These are phyloP conservation scores for Alethe castanea DNA, from an alignment of 2,113 vertebrate species.

Conservation along the genomic window DNA sequence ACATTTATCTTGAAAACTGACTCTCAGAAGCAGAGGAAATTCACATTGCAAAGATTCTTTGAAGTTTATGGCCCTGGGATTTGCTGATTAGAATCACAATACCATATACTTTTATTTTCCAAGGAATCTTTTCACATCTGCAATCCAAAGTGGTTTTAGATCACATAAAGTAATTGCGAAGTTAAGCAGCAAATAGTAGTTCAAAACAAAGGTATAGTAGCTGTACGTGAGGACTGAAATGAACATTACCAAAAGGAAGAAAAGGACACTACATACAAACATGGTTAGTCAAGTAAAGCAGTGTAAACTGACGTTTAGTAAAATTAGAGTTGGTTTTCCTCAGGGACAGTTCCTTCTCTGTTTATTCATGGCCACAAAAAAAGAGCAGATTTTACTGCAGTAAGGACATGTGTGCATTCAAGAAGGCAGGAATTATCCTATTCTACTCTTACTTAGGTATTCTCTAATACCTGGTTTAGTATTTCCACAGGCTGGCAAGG, in stretches of 20 bases:
- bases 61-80: constrained; percentile 30
- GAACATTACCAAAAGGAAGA: not conserved
- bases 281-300: not conserved
- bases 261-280: not conserved
- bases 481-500: not conserved
- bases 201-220: not conserved
- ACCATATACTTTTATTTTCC: constrained; percentile 6
- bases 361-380: not conserved
- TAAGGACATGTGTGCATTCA: not conserved
- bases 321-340: not conserved
- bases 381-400: not conserved
- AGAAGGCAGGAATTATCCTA: not conserved
- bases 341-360: not conserved
- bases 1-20: constrained; percentile 17
- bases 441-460: not conserved
- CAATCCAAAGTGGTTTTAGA: not conserved
- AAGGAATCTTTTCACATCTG: not conserved
- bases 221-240: not conserved
- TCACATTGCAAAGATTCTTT: constrained; percentile 51
- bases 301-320: not conserved
- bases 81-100: constrained; percentile 35
- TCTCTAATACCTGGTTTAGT: not conserved
- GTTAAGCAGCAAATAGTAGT: constrained; percentile 1
- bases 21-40: not conserved
- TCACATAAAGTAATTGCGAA: constrained; percentile 12